Evolutionary conservation across 2,113 vertebrate genomes (phyloP).

Genomic region (Gymnarchus niloticus): DNA sequence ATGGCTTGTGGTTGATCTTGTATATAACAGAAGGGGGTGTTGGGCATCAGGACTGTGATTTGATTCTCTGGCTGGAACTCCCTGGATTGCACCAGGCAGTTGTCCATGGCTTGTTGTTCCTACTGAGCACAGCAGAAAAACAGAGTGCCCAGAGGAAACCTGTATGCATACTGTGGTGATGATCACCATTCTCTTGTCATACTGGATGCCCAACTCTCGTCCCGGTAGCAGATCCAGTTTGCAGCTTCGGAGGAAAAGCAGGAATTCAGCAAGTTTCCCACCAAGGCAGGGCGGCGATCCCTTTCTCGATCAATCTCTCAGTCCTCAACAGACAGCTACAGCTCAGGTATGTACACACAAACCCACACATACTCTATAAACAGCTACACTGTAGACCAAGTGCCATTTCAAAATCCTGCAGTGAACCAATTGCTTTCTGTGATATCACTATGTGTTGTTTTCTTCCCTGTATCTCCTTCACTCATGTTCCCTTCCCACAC

Average conservation of each 20-base stretch:
- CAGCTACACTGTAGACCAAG: not conserved
- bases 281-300: conserved; percentile 89
- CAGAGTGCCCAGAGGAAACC: no score
- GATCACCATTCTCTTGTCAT: not conserved
- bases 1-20: no score
- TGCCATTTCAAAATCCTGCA: not conserved
- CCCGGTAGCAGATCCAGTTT: conserved; percentile 86
- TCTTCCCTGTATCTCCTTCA: no score
- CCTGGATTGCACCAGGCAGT: no score
- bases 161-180: no score
- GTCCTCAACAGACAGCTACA: conserved; percentile 98
- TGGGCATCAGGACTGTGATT: no score
- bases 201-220: not conserved
- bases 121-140: no score
- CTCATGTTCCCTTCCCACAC: not conserved
- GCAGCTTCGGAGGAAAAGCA: conserved; percentile 90
- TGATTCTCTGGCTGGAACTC: no score
- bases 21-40: no score
- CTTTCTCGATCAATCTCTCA: conserved; percentile 95
- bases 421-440: not conserved
- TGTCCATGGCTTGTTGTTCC: no score
- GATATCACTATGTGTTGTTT: not conserved
- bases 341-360: conserved; percentile 72
- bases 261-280: conserved; percentile 93
- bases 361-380: not conserved